phyloP scores from a whole-genome alignment of 2,797 vertebrate genomes.

The Siniperca obscura region DNA sequence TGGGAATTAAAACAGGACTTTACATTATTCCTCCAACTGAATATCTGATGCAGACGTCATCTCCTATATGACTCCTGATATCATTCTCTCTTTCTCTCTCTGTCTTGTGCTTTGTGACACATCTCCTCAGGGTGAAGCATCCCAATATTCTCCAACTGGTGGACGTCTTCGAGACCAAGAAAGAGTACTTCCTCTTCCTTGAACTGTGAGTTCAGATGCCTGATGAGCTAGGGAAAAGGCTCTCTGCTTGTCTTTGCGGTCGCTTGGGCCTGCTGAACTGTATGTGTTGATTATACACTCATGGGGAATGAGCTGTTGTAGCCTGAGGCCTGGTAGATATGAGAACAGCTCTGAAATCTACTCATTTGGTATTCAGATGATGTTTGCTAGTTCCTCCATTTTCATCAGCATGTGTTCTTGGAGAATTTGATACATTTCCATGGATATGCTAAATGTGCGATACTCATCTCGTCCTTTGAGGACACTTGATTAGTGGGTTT shows the following conservation, averaged over 20 bases:
- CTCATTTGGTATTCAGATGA: conserved; percentile 77
- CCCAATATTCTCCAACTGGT: conserved; percentile 97
- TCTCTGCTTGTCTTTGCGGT: conserved; percentile 36
- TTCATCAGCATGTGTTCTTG: conserved; percentile 62
- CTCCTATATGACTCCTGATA: conserved; percentile 17
- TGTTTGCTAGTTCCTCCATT: conserved; percentile 49
- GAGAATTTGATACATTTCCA: conserved; percentile 55
- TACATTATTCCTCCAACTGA: conserved; percentile 14
- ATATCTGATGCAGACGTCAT: conserved; percentile 18
- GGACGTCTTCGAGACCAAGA: conserved; percentile 97
- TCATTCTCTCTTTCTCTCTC: conserved; percentile 34
- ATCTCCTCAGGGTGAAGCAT: conserved; percentile 93
- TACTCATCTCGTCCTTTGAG: conserved; percentile 38
- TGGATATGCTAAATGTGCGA: conserved; percentile 52
- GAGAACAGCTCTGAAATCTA: conserved; percentile 55
- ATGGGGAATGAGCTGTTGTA: conserved; percentile 63
- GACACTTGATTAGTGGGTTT: conserved; percentile 50
- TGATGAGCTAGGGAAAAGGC: conserved; percentile 29
- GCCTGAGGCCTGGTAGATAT: conserved; percentile 66
- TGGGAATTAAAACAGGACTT: conserved; percentile 19
- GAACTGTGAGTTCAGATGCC: conserved; percentile 92
- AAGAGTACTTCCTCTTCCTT: conserved; percentile 98
- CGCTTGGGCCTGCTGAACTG: conserved; percentile 30
- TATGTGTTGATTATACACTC: conserved; percentile 64
- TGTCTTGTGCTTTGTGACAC: conserved; percentile 34